These are phyloP conservation scores for Cygnus atratus DNA, from an alignment of 2,113 vertebrate species.

Conservation along the genomic window DNA sequence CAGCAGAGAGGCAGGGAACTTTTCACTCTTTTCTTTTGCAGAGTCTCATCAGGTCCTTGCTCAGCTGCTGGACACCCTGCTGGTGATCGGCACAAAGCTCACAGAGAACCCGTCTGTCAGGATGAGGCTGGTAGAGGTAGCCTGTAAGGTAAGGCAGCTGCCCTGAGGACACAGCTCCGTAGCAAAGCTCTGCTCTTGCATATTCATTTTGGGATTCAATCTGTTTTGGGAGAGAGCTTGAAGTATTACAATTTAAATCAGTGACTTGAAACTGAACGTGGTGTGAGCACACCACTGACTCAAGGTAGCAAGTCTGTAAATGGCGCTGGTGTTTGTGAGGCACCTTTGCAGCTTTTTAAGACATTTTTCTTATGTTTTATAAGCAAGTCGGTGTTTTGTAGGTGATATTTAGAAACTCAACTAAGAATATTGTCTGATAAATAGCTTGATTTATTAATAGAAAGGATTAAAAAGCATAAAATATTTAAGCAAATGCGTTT, in stretches of 20 bases:
- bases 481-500: neutral
- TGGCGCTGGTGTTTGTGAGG: neutral
- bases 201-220: neutral
- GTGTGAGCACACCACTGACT: neutral
- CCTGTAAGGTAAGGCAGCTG: constrained; percentile 86
- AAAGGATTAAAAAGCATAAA: neutral
- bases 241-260: neutral
- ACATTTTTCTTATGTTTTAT: too few species aligned
- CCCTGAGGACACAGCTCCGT: neutral
- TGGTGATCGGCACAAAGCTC: constrained; percentile 90
- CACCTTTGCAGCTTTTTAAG: neutral
- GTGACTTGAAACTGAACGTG: neutral
- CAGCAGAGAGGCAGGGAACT: fast-evolving
- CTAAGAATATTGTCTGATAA: neutral
- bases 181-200: neutral
- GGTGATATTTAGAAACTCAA: neutral
- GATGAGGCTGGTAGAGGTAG: constrained; percentile 87
- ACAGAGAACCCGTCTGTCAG: constrained; percentile 82
- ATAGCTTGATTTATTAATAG: neutral
- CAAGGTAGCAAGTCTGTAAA: too few species aligned
- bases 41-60: constrained; percentile 97
- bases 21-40: constrained; percentile 57
- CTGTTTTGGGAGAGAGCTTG: neutral
- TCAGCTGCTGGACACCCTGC: constrained; percentile 90
- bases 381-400: neutral